phyloP scores from a whole-genome alignment of 2,888 invertebrate species.

The Rhodophaea formosa region DNA sequence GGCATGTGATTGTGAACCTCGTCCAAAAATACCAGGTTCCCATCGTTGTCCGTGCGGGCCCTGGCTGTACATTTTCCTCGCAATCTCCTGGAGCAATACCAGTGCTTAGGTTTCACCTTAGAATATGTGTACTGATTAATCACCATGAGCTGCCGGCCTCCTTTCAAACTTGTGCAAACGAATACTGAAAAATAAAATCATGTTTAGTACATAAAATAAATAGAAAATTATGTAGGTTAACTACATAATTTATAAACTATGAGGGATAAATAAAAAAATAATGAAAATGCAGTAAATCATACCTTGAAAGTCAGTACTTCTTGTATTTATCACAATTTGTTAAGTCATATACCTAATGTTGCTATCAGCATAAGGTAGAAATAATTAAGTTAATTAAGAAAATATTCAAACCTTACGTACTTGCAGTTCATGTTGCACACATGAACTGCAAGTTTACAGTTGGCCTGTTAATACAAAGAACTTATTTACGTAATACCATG shows the following conservation, averaged over 20 bases:
- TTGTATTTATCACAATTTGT: too few relatives aligned
- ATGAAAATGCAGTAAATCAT: too few relatives aligned
- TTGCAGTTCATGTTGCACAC: too few relatives aligned
- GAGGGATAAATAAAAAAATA: too few relatives aligned
- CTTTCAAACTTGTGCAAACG: not conserved
- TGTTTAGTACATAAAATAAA: not conserved
- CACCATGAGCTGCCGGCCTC: constrained; percentile 7
- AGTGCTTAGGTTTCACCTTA: constrained; percentile 25
- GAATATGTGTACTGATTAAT: constrained; percentile 24
- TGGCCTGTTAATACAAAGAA: too few relatives aligned
- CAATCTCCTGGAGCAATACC: constrained; percentile 38
- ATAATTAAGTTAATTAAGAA: too few relatives aligned
- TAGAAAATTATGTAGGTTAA: not conserved
- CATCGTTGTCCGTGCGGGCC: not conserved
- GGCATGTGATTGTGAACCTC: not conserved
- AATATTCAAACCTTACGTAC: too few relatives aligned
- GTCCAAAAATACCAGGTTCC: not conserved
- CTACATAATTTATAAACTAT: not conserved
- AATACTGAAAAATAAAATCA: not conserved
- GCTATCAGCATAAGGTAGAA: too few relatives aligned
- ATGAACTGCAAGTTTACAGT: too few relatives aligned
- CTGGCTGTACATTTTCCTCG: constrained; percentile 31
- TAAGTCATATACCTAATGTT: too few relatives aligned
- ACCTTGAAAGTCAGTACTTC: too few relatives aligned
- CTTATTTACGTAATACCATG: too few relatives aligned